Evolutionary conservation across 2,888 invertebrate species (phyloP), one percentile per base, ranked within the genome.

Genomic region (Sinelater perroti): DNA sequence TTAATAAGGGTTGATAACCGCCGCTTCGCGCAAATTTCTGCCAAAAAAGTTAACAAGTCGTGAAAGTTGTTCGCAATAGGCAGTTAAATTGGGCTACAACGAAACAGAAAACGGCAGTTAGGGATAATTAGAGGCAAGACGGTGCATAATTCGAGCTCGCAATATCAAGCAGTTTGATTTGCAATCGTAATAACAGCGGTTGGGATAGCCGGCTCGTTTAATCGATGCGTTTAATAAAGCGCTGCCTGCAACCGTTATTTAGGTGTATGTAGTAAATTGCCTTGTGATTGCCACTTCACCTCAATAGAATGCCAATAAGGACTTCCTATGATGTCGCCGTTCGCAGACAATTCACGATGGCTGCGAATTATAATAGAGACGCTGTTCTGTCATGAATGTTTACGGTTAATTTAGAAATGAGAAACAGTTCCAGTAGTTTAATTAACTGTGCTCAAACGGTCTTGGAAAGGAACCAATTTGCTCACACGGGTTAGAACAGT

Each of bases 301-400:
- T 63, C 65, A 53, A 64, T 63, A 54, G 66, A 67, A 70, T 67
- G 67, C 63, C 67, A 67, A 69, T 69, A 61, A 58, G 65, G 61
- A 49, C 56, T 47, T 60, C 55, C 63, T 60, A 65, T 64, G 67
- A 66, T 55, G 66, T 63, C 44, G 55, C 31, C 18, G 42, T 50
- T 49, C 20, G 26, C 45, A 50, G 44, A 50, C 55, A 62, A 66
- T 44, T 62, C 67, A 20, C 54, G 26, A 66, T 66, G 55, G 66
- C 63, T 55, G 21, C 46, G 33, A 62, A 68, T 47, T 47, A 53
- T 58, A 47, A 47, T 47, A 53, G 40, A 18, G 31, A 24, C 45
- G 44, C 46, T 36, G 36, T 55, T 61, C 44, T 63, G 40, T 60
- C 63, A 44, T 61, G 63, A 57, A 45, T 52, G 52, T 57, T 51